Evolutionary conservation across 1,140 invertebrate species (phyloP), one percentile per base, ranked within the genome.

Genomic region (Tenebrio molitor): DNA sequence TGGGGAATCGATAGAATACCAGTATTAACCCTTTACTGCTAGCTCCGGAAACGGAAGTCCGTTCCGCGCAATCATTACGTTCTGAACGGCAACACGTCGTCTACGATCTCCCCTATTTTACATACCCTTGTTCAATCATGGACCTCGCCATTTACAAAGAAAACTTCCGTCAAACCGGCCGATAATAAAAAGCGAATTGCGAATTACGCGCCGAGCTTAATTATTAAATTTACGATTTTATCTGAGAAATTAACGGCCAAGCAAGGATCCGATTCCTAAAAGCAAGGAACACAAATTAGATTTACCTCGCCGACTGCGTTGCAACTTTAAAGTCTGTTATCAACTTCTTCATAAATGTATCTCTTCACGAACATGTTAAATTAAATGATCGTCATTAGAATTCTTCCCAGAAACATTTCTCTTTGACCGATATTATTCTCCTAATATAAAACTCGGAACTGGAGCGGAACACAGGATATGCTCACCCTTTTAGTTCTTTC

Each of bases 11-110:
- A 70, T 70, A 70, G 50, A 70, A 70, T 70, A 70, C 50, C 69
- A 62, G 69, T 70, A 70, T 70, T 70, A 70, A 70, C 69, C 69
- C 69, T 70, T 70, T 70, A 70, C 69, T 63, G 36, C 21, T 70
- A 62, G 69, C 69, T 70, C 53, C 69, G 69, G 69, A 63, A 70
- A 63, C 69, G 53, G 44, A 69, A 70, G 69, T 70, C 69, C 50
- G 69, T 39, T 70, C 53, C 69, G 53, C 41, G 69, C 69, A 68
- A 68, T 68, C 41, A 68, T 68, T 68, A 68, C 64, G 64, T 66
- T 66, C 64, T 21, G 64, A 66, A 66, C 42, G 42, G 42, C 33
- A 66, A 66, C 64, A 66, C 64, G 64, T 66, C 64, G 64, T 66
- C 64, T 41, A 14, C 64, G 36, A 66, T 66, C 64, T 21, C 64